phyloP scores from a whole-genome alignment of 2,113 vertebrate genomes.

The Rhineura floridana region DNA sequence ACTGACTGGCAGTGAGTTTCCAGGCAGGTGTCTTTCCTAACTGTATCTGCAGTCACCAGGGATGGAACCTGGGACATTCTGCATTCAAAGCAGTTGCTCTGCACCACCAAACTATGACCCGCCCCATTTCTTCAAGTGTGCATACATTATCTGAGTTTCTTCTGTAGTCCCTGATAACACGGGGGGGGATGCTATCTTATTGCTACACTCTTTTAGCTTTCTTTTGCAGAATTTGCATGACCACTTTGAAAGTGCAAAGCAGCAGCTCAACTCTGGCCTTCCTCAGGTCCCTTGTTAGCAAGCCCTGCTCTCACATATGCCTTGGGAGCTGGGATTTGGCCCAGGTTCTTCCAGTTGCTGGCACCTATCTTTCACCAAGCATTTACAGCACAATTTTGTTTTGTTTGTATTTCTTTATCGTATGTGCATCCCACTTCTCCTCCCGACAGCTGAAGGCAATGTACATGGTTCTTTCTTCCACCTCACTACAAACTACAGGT shows the following conservation, averaged over 20 bases:
- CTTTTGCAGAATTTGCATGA: not conserved
- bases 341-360: not conserved
- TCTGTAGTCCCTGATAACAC: slow-evolving; percentile 14
- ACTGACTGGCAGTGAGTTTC: no score
- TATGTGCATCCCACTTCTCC: not conserved
- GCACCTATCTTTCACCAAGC: not conserved
- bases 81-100: no score
- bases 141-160: slow-evolving; percentile 30
- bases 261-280: not conserved
- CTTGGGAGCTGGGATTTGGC: not conserved
- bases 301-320: not conserved
- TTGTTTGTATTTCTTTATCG: no score
- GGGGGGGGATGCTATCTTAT: not conserved
- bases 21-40: no score
- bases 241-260: not conserved
- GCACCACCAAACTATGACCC: no score
- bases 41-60: no score
- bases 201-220: not conserved
- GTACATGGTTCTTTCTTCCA: not conserved
- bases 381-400: no score
- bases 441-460: not conserved
- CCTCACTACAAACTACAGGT: no score
- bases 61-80: no score
- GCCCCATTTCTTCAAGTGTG: not conserved
- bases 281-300: not conserved